A percentile compares a stretch with the other conserved stretches of the same genome.
phyloP scores from a whole-genome alignment of 2,888 invertebrate species.

The Noctua comes region DNA sequence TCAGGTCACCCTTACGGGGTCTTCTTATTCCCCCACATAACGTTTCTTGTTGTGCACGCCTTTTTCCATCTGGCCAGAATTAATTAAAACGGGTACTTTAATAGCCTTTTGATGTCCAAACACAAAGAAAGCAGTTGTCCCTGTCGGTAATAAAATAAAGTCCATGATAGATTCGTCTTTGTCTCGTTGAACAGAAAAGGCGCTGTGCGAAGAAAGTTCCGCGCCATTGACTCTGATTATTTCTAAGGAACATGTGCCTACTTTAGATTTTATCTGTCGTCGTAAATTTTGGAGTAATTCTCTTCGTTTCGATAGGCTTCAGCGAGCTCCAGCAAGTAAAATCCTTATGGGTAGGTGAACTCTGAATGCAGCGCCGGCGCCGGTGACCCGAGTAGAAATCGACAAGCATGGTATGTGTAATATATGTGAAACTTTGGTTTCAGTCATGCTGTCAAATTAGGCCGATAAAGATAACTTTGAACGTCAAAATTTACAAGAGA shows the following conservation, averaged over 20 bases:
- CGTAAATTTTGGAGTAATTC: conserved; percentile 38
- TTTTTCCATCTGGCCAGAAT: neutral
- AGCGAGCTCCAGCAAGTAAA: conserved; percentile 16
- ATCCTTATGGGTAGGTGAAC: neutral
- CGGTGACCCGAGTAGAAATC: neutral
- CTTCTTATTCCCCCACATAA: neutral
- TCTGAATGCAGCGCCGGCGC: neutral
- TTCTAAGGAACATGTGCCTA: conserved; percentile 19
- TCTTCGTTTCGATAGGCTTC: conserved; percentile 20
- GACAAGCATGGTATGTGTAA: neutral
- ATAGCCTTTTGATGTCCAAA: conserved; percentile 16
- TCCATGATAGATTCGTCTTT: conserved; percentile 47
- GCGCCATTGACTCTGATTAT: conserved; percentile 30
- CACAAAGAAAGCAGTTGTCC: conserved; percentile 37
- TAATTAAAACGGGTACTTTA: neutral
- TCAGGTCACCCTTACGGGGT: neutral
- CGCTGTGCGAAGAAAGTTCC: conserved; percentile 40
- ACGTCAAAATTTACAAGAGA: no score
- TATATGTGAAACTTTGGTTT: neutral
- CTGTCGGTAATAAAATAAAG: conserved; percentile 41
- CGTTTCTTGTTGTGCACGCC: neutral
- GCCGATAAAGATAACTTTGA: no score
- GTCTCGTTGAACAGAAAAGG: conserved; percentile 38
- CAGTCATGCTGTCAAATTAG: no score
- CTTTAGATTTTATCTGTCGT: conserved; percentile 48